Evolutionary conservation across 2,797 vertebrate species (phyloP).

Genomic region (Arctocebus calabarensis): DNA sequence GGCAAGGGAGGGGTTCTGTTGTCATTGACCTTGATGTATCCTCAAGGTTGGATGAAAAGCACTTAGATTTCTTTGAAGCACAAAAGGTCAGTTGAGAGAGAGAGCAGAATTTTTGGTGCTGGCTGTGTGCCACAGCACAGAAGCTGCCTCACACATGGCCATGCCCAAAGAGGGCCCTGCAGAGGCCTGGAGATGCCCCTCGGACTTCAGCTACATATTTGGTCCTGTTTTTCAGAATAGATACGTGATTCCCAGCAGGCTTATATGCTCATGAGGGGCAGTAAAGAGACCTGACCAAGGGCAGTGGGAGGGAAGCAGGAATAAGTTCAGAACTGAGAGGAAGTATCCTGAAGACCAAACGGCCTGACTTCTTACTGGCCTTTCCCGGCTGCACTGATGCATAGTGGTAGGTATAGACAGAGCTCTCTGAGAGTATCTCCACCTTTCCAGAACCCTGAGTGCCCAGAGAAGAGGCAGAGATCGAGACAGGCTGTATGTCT

Average conservation of each 20-base stretch:
- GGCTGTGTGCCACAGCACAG: not conserved
- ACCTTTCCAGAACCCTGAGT: not conserved
- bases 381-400: not conserved
- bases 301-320: too few species aligned
- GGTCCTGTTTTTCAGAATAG: not conserved
- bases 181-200: not conserved
- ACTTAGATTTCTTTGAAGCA: not conserved
- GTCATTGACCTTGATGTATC: not conserved
- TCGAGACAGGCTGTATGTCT: too few species aligned
- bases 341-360: not conserved
- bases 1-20: accelerated
- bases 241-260: not conserved
- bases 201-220: accelerated
- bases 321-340: not conserved
- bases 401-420: not conserved
- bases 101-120: accelerated
- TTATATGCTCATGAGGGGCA: not conserved
- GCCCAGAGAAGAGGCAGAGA: not conserved
- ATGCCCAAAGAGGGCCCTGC: too few species aligned
- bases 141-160: not conserved
- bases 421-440: not conserved
- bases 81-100: accelerated
- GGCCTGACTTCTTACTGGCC: not conserved
- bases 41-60: slow-evolving; percentile 5
- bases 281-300: not conserved